These are phyloP conservation scores for Pseudoips prasinana DNA, from an alignment of 2,888 invertebrate genomes.

Conservation along the genomic window DNA sequence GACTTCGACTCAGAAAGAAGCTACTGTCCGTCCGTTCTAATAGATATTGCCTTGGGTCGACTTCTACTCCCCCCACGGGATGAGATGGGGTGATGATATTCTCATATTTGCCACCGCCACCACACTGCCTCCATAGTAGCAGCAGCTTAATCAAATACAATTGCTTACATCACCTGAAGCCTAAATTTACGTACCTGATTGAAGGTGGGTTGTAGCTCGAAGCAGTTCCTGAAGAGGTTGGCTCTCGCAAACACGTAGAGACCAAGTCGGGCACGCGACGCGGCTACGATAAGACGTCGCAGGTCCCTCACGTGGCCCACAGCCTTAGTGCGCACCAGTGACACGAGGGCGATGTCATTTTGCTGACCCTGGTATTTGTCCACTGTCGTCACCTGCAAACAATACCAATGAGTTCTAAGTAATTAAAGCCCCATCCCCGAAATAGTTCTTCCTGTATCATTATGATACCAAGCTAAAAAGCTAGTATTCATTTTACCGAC, in stretches of 20 bases:
- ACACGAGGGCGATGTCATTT: conserved; percentile 98
- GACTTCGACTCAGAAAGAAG: too few relatives aligned
- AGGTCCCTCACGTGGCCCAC: conserved; percentile 99
- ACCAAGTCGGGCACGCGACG: conserved; percentile 98
- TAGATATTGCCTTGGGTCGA: too few relatives aligned
- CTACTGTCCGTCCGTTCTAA: too few relatives aligned
- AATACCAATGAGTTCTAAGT: not conserved
- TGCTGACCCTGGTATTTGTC: conserved; percentile 99
- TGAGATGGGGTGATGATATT: too few relatives aligned
- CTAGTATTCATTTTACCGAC: too few relatives aligned
- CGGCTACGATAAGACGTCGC: conserved; percentile 97
- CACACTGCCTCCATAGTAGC: too few relatives aligned
- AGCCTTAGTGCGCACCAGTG: conserved; percentile 96
- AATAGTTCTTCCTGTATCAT: not conserved
- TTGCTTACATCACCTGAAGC: too few relatives aligned
- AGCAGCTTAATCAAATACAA: too few relatives aligned
- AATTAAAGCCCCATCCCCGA: not conserved
- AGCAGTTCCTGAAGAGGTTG: conserved; percentile 96
- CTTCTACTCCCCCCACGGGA: too few relatives aligned
- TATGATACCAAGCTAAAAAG: not conserved
- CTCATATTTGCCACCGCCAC: too few relatives aligned
- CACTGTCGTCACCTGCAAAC: conserved; percentile 91
- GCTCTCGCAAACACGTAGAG: conserved; percentile 97
- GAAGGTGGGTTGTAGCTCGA: conserved; percentile 97
- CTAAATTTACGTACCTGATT: conserved; percentile 85